Evolutionary conservation across 2,888 invertebrate species (phyloP).

Genomic region (Nysson spinosus): DNA sequence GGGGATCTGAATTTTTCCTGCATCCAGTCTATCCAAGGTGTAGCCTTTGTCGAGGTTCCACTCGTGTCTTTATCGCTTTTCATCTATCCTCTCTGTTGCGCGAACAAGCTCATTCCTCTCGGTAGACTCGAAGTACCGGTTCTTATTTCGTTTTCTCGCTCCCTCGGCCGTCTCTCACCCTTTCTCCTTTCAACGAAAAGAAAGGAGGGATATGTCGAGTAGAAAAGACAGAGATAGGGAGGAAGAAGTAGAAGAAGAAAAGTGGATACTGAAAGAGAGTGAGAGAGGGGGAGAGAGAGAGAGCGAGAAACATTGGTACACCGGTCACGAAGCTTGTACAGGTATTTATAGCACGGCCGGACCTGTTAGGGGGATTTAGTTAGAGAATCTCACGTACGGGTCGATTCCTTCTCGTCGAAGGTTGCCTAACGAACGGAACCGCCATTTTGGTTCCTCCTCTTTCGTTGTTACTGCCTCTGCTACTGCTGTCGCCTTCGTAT

Average conservation of each 20-base stretch:
- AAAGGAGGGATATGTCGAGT: too few relatives aligned
- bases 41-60: neutral
- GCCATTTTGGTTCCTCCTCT: slow-evolving; percentile 69
- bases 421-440: slow-evolving; percentile 66
- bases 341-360: slow-evolving; percentile 71
- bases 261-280: slow-evolving; percentile 6
- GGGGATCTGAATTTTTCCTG: neutral
- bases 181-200: too few relatives aligned
- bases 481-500: slow-evolving; percentile 35
- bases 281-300: slow-evolving; percentile 15
- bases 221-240: too few relatives aligned
- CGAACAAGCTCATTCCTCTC: slow-evolving; percentile 32
- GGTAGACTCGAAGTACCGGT: slow-evolving; percentile 58
- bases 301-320: slow-evolving; percentile 59
- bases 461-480: slow-evolving; percentile 10
- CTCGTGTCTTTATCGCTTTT: neutral
- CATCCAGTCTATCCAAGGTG: too few relatives aligned
- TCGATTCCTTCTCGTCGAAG: slow-evolving; percentile 57
- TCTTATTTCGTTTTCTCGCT: slow-evolving; percentile 47
- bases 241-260: slow-evolving; percentile 16
- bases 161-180: slow-evolving; percentile 19
- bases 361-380: slow-evolving; percentile 65
- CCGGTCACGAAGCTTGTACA: slow-evolving; percentile 67
- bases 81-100: neutral
- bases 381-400: slow-evolving; percentile 51